Base-by-base conservation (phyloP, 1,140 invertebrate genomes). In the Venturia canescens region DNA sequence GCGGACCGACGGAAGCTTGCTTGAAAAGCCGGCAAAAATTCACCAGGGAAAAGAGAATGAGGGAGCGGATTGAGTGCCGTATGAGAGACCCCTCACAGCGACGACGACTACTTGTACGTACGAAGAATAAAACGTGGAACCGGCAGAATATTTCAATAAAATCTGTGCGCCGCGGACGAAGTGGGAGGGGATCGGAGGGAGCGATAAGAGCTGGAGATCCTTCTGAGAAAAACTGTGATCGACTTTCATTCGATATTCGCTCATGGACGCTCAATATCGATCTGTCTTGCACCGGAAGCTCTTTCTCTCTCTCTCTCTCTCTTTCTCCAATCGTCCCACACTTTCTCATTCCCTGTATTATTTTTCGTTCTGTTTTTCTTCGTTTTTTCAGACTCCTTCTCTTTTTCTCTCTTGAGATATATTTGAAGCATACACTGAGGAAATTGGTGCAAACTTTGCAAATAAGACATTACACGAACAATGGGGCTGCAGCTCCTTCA, bases 401-500 rank as follows among this genome's bases (percentile, higher is more conserved):
- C 60, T 63, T 13, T 3, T 13, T 27, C 23, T 3, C 26, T 60
- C 57, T 21, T 3, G 48, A 50, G 1, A n/a, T 21, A 23, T 18
- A 16, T 60, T 60, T 7, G 1, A 16, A 9, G 13, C 11, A 6
- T n/a, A 21, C 57, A 21, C 57, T n/a, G 18, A 60, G n/a, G 18
- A 60, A 60, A n/a, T n/a, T 23, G 3, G 13, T 16, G 57, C 57
- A 23, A 21, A n/a, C 57, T 60, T 60, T 60, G 6, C 57, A n/a
- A 60, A 60, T 80, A 78, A 80, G 82, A 80, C 78, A 78, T 83
- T 78, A 74, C 70, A 23, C 50, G 82, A 83, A 80, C 82, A 83
- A 83, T 78, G 71, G 21, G 48, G 63, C 70, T 38, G n/a, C 57
- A 23, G 1, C 16, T 15, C 21, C 21, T 57, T 78, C 15, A 34